Base-by-base conservation (phyloP, 2,797 vertebrate genomes). In the Cyprinella venusta region DNA sequence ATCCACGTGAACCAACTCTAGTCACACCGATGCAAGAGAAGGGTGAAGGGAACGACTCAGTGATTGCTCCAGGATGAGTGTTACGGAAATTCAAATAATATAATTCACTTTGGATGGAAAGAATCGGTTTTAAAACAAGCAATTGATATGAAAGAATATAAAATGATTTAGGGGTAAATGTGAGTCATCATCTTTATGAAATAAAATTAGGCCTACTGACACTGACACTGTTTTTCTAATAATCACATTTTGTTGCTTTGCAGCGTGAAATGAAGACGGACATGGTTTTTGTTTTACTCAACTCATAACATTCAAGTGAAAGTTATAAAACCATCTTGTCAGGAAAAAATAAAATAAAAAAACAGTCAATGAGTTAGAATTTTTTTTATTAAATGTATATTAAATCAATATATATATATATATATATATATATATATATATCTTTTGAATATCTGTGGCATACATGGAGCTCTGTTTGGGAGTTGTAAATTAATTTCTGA, bases 221-320 rank as follows among this genome's bases (percentile, higher is more conserved):
- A 24, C 56, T 26, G 45, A 79, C n/a, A 12, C 21, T 67, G 5
- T 40, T 54, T 69, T 42, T 45, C 54, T 13, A 38, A 54, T 1
- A 21, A 56, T 75, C 26, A 33, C 0, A 36, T 54, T 21, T 75
- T 56, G 26, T 75, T 75, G 48, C 71, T 56, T 75, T 76, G 12
- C 12, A 45, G 42, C 42, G 12, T 45, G 12, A 15, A 5, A 15
- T 45, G 13, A 56, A 76, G 33, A 21, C 0, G 1, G 38, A 70
- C 63, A 63, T 13, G 2, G 16, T 64, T 64, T 33, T 63, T 63
- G 30, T 33, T 64, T 36, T 33, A 64, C 26, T 64, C 15, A 64
- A 33, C 15, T 8, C 18, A 36, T 36, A 36, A 65, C 18, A 65
- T 36, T 8, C 4, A 38, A 38, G 64, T 65, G 18, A 65, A 65